Evolutionary conservation across 1,140 invertebrate species (phyloP), one percentile per base, ranked within the genome.

Genomic region (Gonatopus flavifemur): DNA sequence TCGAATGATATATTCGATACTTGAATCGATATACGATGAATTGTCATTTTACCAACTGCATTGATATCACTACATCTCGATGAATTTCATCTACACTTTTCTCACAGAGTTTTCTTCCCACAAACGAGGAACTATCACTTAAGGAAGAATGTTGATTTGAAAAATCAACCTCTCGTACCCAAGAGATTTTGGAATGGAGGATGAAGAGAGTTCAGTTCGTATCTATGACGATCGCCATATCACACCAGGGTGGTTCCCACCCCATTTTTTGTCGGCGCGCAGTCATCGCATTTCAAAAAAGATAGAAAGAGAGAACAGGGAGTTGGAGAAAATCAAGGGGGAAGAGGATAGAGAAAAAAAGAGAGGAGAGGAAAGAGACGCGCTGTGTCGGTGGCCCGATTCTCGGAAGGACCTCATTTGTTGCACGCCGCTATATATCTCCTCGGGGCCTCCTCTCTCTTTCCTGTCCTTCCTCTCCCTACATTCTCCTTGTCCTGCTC

Each of bases 331-430:
- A 19, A 25, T 24, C 40, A 25, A 4, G 12, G 21, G 40, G 33
- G 18, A 28, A 18, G 44, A 40, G 46, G 37, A 6, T 49, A 35
- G n/a, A 6, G 21, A 46, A 19, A 37, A 13, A 15, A 12, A n/a
- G n/a, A n/a, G n/a, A n/a, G n/a, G n/a, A n/a, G n/a, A n/a, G n/a
- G n/a, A n/a, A n/a, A n/a, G n/a, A n/a, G n/a, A n/a, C n/a, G 59
- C 55, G 51, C 69, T 71, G 71, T 75, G 69, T 77, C 73, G 75
- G 75, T 76, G 75, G 75, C 70, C 74, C 66, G 74, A 67, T 78
- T 78, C 75, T 78, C 66, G 66, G 75, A 78, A 78, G 75, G 75
- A 78, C 61, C 74, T 77, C 72, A 76, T 78, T 78, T 72, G 73
- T 78, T 75, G 69, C 55, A 59, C 57, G 38, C 40, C 52, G 62